Base-by-base conservation (phyloP, 2,113 vertebrate species). In the Pagrus major region DNA sequence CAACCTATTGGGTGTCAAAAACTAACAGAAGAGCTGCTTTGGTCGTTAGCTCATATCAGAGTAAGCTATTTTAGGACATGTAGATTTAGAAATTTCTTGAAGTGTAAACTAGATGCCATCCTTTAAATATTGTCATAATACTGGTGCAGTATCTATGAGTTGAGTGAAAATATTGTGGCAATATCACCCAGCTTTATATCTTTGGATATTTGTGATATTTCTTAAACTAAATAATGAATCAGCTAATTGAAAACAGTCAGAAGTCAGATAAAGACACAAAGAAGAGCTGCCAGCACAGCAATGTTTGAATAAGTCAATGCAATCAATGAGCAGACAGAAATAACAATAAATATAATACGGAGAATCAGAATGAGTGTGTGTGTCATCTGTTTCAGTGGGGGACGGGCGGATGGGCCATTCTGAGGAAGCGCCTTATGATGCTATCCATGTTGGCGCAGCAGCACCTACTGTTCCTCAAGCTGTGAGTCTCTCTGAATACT, bases 391-490 rank as follows among this genome's bases (percentile, higher is more conserved):
- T 96, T 59, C 94, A 99, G 98, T 99, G 94, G 98, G 98, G 56
- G 98, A 99, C 60, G 98, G 98, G 89, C 94, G 98, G 73, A 78
- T 97, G 95, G 98, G 98, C 25, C 88, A 93, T 71, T 56, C 88
- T 6, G 96, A 96, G 82, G 98, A 98, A 94, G 97, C 97, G 15
- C 98, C 98, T 10, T 99, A 97, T 52, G 98, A 99, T 83, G 98
- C 98, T 1, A 99, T 99, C 84, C 98, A 99, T 12, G 98, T 99
- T 8, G 98, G 98, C 78, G 98, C 98, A 46, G 98, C 98, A 69
- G 98, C 98, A 74, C 96, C 97, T 0, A 96, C 92, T 56, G 97
- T 99, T 68, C 98, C 98, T 60, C 96, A 98, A 93, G 98, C 98
- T 88, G 98, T 99, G 94, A 94, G 97, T 95, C 51, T 54, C 85